Conservation (phyloP, 2,888 invertebrate genomes). For the Napeogenes sylphis region DNA sequence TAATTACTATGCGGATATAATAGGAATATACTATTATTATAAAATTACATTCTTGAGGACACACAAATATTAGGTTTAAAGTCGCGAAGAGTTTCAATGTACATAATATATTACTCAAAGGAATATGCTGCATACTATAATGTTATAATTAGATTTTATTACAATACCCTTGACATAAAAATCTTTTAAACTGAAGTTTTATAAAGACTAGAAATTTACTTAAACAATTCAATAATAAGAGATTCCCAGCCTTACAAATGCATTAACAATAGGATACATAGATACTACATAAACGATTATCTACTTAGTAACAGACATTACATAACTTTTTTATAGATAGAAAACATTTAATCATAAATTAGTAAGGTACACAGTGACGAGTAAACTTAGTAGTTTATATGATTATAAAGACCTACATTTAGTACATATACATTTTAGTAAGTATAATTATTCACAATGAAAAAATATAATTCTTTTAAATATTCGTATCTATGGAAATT, state of each 20-base stretch:
- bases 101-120: no score
- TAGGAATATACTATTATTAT: no score
- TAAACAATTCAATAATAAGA: conserved; percentile 24
- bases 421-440: conserved; percentile 8
- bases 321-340: conserved; percentile 31
- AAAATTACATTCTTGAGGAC: no score
- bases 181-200: background rate
- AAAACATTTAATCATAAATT: conserved; percentile 32
- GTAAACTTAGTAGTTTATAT: conserved; percentile 33
- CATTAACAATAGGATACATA: conserved; percentile 31
- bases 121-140: background rate
- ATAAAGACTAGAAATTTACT: no score
- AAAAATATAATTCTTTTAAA: conserved; percentile 28
- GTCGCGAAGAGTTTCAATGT: no score
- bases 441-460: conserved; percentile 23
- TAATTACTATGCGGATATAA: background rate
- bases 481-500: conserved; percentile 5
- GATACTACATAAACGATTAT: conserved; percentile 32
- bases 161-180: conserved; percentile 3
- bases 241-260: conserved; percentile 35
- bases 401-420: conserved; percentile 20
- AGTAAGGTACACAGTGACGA: conserved; percentile 54
- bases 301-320: conserved; percentile 32
- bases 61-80: no score
- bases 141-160: background rate